Percentiles rank a stretch among this genome's conserved stretches.
Evolutionary conservation across 30 jellyfish, hydroid and myxozoan species (phyloP).

Genomic region (Cassiopea xamachana): DNA sequence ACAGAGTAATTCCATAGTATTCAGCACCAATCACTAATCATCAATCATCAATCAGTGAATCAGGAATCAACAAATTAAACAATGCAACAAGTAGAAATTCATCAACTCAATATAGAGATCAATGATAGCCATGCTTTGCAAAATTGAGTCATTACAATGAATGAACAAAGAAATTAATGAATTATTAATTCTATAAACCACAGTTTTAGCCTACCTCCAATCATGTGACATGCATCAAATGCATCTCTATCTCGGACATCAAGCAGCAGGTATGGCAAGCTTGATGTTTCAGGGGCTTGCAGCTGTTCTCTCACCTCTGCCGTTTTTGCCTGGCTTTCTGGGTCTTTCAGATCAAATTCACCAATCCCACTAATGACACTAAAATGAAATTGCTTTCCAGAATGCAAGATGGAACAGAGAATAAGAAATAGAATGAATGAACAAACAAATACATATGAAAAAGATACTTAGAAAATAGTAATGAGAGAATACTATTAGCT

Average conservation of each 20-base stretch:
- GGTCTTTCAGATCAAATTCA: slow-evolving; percentile 80
- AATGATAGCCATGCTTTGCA: too few relatives aligned
- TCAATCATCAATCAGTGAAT: too few relatives aligned
- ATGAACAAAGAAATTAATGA: not conserved
- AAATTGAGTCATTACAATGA: too few relatives aligned
- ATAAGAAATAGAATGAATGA: not conserved
- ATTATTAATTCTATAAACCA: not conserved
- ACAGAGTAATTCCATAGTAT: too few relatives aligned
- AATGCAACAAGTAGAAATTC: too few relatives aligned
- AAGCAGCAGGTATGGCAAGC: slow-evolving; percentile 90
- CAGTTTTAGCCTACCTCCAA: slow-evolving; percentile 78
- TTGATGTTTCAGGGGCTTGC: slow-evolving; percentile 84
- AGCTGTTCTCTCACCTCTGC: slow-evolving; percentile 25
- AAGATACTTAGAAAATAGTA: not conserved
- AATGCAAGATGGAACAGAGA: not conserved
- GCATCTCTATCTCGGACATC: slow-evolving; percentile 97
- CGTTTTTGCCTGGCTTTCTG: slow-evolving; percentile 30
- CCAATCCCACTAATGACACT: slow-evolving; percentile 98
- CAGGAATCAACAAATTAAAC: too few relatives aligned
- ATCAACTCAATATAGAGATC: too few relatives aligned
- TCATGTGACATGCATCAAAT: slow-evolving; percentile 88
- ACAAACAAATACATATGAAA: not conserved
- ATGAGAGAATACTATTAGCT: too few relatives aligned
- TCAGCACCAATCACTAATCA: too few relatives aligned
- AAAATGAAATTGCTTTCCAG: not conserved